These are phyloP conservation scores for Cyanoramphus novaezelandiae DNA, from an alignment of 2,113 vertebrate genomes.

Conservation along the genomic window DNA sequence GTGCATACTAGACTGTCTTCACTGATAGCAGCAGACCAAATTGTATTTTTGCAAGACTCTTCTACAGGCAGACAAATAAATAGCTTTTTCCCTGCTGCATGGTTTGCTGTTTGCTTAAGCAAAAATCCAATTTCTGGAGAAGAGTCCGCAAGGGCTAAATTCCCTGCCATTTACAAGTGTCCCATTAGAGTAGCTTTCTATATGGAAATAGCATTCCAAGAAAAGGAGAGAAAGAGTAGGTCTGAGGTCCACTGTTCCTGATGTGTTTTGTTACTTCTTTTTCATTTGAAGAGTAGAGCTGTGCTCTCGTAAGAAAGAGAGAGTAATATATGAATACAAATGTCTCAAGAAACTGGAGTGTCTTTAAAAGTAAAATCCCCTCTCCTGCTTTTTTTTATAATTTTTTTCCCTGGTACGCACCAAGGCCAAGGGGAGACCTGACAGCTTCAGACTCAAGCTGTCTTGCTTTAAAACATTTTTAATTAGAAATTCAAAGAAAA, in stretches of 20 bases:
- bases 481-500: constrained; percentile 71
- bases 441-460: constrained; percentile 57
- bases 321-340: constrained; percentile 76
- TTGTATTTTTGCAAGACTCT: constrained; percentile 71
- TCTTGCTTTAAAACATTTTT: constrained; percentile 57
- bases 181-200: constrained; percentile 78
- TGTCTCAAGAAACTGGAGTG: constrained; percentile 63
- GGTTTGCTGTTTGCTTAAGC: constrained; percentile 78
- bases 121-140: constrained; percentile 84
- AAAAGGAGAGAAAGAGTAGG: constrained; percentile 69
- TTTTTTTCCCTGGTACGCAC: neutral
- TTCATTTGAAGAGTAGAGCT: constrained; percentile 72
- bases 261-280: constrained; percentile 80
- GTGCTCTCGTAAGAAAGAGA: constrained; percentile 67
- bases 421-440: constrained; percentile 57
- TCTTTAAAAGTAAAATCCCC: constrained; percentile 72
- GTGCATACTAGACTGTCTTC: constrained; percentile 45
- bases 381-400: neutral
- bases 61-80: constrained; percentile 75
- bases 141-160: constrained; percentile 75
- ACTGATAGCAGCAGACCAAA: constrained; percentile 37
- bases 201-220: constrained; percentile 80
- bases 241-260: constrained; percentile 72
- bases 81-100: constrained; percentile 73
- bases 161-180: constrained; percentile 78